Percentiles rank a stretch among this genome's conserved stretches.
Conservation (phyloP, 2,113 vertebrate genomes). For the Ameiurus melas region DNA sequence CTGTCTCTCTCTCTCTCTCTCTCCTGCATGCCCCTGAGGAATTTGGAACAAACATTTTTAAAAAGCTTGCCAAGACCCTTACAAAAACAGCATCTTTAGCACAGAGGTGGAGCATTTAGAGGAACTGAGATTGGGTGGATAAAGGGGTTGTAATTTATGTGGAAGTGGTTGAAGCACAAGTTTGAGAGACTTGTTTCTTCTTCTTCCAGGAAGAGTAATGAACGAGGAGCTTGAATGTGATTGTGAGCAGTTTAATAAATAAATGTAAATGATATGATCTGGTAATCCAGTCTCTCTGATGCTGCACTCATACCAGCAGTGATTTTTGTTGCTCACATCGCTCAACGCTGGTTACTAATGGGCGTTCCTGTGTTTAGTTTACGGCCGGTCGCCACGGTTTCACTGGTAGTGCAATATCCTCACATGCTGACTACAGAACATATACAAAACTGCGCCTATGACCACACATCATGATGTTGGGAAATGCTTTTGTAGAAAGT, state of each 20-base stretch:
- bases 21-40: conserved; percentile 37
- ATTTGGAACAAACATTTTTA: conserved; percentile 38
- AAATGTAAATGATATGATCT: neutral
- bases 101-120: neutral
- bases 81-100: conserved; percentile 6
- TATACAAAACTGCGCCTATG: neutral
- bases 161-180: neutral
- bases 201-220: neutral
- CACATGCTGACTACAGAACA: neutral
- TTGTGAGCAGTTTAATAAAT: neutral
- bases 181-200: neutral
- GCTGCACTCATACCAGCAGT: neutral
- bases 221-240: neutral
- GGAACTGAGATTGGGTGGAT: neutral
- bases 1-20: neutral
- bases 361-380: neutral
- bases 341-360: neutral
- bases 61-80: conserved; percentile 17
- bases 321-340: neutral
- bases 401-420: neutral
- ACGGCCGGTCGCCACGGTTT: neutral
- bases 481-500: neutral
- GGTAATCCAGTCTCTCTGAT: neutral
- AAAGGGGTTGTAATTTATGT: neutral
- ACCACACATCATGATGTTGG: neutral